A percentile compares a stretch with the other conserved stretches of the same genome.
Evolutionary conservation across 2,888 invertebrate species (phyloP).

Genomic region (Melolontha melolontha): DNA sequence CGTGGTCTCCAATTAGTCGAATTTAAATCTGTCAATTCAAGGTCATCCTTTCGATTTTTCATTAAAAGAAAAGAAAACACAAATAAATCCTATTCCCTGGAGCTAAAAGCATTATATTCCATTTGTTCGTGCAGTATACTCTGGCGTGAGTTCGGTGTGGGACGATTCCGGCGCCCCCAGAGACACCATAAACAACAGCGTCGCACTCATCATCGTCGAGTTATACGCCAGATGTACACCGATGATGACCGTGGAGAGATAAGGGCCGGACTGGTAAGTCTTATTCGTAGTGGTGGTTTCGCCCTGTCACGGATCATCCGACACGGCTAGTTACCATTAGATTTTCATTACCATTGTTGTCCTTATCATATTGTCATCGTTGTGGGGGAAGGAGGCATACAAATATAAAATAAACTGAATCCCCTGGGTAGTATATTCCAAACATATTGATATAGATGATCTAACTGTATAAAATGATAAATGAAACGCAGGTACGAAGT

Average conservation of each 20-base stretch:
- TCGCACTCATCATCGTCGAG: constrained; percentile 34
- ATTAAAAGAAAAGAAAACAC: constrained; percentile 20
- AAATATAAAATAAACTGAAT: constrained; percentile 9
- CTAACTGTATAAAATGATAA: too few species aligned
- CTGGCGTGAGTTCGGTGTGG: constrained; percentile 11
- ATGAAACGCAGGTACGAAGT: too few species aligned
- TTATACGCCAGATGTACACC: constrained; percentile 39
- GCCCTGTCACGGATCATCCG: constrained; percentile 55
- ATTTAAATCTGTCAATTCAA: background rate
- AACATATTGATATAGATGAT: too few species aligned
- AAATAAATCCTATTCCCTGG: constrained; percentile 33
- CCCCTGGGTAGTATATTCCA: background rate
- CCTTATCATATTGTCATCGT: constrained; percentile 29
- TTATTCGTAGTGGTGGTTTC: constrained; percentile 41
- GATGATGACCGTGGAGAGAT: constrained; percentile 38
- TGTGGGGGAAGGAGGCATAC: constrained; percentile 1
- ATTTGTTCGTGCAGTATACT: constrained; percentile 9
- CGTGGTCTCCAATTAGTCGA: too few species aligned
- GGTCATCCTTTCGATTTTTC: constrained; percentile 8
- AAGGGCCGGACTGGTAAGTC: constrained; percentile 21
- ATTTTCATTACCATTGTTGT: constrained; percentile 50
- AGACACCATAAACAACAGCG: constrained; percentile 37
- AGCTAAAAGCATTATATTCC: constrained; percentile 21
- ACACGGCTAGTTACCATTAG: constrained; percentile 56
- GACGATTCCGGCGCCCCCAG: constrained; percentile 42